Evolutionary conservation across 2,113 vertebrate genomes (phyloP).

Genomic region (Astur gentilis): DNA sequence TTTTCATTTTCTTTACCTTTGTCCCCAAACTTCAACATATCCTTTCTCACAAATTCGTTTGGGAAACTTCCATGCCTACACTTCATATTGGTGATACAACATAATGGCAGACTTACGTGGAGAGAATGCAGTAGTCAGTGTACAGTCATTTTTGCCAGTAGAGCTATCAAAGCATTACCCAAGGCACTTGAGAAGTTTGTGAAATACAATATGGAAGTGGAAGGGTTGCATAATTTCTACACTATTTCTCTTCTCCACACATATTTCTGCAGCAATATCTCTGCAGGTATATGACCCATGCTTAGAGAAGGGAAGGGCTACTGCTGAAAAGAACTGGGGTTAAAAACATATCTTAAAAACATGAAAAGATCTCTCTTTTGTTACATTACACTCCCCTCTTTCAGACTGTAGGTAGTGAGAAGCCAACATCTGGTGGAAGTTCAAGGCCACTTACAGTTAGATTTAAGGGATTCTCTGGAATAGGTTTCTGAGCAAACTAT

Average conservation of each 20-base stretch:
- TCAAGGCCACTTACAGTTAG: background rate
- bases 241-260: background rate
- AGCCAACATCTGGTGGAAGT: background rate
- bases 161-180: background rate
- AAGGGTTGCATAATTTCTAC: background rate
- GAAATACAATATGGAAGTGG: background rate
- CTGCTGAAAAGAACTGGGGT: background rate
- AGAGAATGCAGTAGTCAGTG: background rate
- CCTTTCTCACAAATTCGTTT: background rate
- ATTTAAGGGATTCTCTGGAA: background rate
- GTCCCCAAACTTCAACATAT: background rate
- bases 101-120: rapidly evolving
- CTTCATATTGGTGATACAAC: background rate
- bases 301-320: background rate
- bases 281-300: background rate
- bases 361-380: background rate
- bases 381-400: background rate
- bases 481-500: background rate
- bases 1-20: background rate
- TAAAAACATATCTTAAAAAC: background rate
- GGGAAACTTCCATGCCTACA: background rate
- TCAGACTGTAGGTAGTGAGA: background rate
- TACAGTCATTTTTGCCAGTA: background rate
- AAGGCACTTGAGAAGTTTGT: background rate
- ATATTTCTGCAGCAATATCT: background rate